Conservation (phyloP, 2,113 vertebrate genomes). For the Ciconia stormi region DNA sequence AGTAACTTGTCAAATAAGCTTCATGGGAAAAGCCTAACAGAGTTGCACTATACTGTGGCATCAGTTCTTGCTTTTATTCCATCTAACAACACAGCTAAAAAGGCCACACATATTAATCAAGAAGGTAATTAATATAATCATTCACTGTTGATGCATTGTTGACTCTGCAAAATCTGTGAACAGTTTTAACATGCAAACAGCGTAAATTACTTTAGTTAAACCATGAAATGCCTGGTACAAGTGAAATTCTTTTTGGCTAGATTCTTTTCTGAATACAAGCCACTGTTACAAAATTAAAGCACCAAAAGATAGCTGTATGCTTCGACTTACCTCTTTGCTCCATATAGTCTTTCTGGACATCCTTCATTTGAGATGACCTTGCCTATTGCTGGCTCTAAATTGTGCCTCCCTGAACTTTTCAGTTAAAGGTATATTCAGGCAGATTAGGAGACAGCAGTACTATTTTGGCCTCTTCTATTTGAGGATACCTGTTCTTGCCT, state of each 20-base stretch:
- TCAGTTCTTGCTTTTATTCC: neutral
- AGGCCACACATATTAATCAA: neutral
- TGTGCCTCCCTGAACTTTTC: neutral
- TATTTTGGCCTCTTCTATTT: neutral
- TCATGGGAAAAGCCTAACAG: neutral
- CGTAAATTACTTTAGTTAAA: neutral
- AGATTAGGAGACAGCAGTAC: neutral
- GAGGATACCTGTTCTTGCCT: neutral
- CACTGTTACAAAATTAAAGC: neutral
- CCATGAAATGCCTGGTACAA: neutral
- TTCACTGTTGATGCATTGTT: neutral
- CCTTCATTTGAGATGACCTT: neutral
- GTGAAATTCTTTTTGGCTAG: neutral
- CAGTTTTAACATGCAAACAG: neutral
- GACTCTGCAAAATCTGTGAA: neutral
- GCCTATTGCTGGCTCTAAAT: neutral
- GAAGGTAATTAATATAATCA: slow-evolving; percentile 9
- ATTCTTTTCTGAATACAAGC: neutral
- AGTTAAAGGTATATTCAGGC: neutral
- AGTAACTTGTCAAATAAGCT: neutral
- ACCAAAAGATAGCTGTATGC: neutral
- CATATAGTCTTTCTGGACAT: neutral
- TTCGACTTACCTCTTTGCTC: neutral
- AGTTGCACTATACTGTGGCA: neutral
- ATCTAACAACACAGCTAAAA: neutral